A percentile compares a stretch with the other conserved stretches of the same genome.
Conservation (phyloP, 2,888 invertebrate species). For the Criorhina ranunculi region DNA sequence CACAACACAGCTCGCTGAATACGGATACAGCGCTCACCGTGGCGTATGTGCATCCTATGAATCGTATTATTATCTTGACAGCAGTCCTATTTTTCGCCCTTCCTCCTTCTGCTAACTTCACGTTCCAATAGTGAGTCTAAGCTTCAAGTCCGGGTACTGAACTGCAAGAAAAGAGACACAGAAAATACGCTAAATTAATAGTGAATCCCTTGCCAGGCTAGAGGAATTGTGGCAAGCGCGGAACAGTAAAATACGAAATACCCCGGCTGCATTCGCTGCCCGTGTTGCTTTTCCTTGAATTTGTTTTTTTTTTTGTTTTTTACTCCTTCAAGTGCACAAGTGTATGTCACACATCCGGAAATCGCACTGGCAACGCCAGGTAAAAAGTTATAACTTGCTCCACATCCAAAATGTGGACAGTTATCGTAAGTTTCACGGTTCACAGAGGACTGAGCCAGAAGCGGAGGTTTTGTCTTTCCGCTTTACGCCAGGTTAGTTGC, state of each 20-base stretch:
- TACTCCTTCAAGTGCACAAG: slow-evolving; percentile 25
- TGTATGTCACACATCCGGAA: slow-evolving; percentile 40
- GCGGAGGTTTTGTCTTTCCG: slow-evolving; percentile 50
- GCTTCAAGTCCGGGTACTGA: slow-evolving; percentile 14
- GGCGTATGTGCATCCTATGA: slow-evolving; percentile 70
- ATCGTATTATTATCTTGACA: slow-evolving; percentile 68
- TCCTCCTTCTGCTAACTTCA: slow-evolving; percentile 11
- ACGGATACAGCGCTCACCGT: slow-evolving; percentile 52
- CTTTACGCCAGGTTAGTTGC: slow-evolving; percentile 66
- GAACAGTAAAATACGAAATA: slow-evolving; percentile 62
- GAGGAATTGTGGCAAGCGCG: slow-evolving; percentile 55
- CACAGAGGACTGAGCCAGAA: slow-evolving; percentile 16
- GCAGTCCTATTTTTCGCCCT: slow-evolving; percentile 61
- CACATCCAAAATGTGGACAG: slow-evolving; percentile 68
- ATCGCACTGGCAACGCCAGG: slow-evolving; percentile 33
- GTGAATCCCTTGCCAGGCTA: slow-evolving; percentile 48
- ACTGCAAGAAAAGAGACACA: slow-evolving; percentile 71
- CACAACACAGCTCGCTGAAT: slow-evolving; percentile 56
- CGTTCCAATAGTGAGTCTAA: slow-evolving; percentile 39
- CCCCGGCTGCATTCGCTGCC: slow-evolving; percentile 25
- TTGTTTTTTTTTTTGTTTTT: slow-evolving; percentile 13
- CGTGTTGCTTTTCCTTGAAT: not conserved
- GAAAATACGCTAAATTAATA: slow-evolving; percentile 67
- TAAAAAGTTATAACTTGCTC: slow-evolving; percentile 38
- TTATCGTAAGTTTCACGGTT: slow-evolving; percentile 65